These are phyloP conservation scores for Holothuria glaberrima DNA, from an alignment of 35 echinoderm and acorn worm species.

Conservation along the genomic window DNA sequence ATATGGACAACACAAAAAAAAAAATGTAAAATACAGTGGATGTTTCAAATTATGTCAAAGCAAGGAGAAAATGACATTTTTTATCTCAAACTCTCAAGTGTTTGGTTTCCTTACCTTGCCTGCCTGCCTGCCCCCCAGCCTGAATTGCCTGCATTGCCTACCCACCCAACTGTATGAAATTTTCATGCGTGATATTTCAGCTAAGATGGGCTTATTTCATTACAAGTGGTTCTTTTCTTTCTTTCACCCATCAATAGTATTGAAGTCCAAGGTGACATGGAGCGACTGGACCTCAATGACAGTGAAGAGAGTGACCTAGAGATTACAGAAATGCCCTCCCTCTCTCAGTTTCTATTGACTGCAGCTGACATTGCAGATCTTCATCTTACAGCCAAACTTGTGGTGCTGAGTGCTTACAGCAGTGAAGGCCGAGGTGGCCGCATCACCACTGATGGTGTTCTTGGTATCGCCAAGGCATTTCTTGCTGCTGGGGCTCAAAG, in stretches of 20 bases:
- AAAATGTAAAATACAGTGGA: too few relatives aligned
- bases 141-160: too few relatives aligned
- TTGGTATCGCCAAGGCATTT: conserved; percentile 88
- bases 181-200: neutral
- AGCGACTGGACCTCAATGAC: conserved; percentile 90
- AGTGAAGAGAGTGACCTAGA: conserved; percentile 90
- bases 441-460: conserved; percentile 82
- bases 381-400: conserved; percentile 91
- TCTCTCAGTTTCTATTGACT: conserved; percentile 90
- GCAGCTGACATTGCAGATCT: conserved; percentile 95
- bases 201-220: too few relatives aligned
- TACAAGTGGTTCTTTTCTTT: neutral
- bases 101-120: too few relatives aligned
- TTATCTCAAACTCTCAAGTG: too few relatives aligned
- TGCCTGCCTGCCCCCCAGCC: too few relatives aligned
- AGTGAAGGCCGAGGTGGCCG: conserved; percentile 76
- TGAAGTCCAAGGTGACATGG: conserved; percentile 58
- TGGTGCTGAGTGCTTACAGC: conserved; percentile 88
- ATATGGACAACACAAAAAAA: too few relatives aligned
- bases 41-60: too few relatives aligned
- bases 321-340: conserved; percentile 74
- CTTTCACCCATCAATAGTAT: neutral
- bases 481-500: conserved; percentile 95
- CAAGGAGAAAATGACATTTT: too few relatives aligned
- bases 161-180: too few relatives aligned